phyloP scores from a whole-genome alignment of 2,888 invertebrate genomes.

The Ormyrus thymus region DNA sequence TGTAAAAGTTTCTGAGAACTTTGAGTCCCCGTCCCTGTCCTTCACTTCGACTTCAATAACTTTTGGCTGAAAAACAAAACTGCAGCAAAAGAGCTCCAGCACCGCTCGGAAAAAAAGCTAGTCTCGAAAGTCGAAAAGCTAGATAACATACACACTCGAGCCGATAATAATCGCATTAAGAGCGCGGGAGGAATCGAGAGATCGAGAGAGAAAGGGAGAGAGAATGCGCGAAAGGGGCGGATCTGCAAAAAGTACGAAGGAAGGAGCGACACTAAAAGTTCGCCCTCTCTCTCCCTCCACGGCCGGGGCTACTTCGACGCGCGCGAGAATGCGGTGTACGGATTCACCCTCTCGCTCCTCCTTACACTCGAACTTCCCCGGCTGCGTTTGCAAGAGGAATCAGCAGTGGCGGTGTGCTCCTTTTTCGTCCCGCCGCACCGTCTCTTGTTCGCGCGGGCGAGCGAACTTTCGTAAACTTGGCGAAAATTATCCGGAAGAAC shows the following conservation, averaged over 20 bases:
- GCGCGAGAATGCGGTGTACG: constrained; percentile 56
- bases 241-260: constrained; percentile 26
- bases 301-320: constrained; percentile 53
- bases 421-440: constrained; percentile 32
- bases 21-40: neutral
- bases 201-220: constrained; percentile 22
- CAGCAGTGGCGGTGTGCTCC: constrained; percentile 43
- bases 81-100: no score
- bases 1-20: constrained; percentile 21
- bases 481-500: constrained; percentile 63
- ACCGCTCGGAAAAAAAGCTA: no score
- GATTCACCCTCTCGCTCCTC: constrained; percentile 56
- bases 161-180: constrained; percentile 42
- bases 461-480: constrained; percentile 62
- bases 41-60: constrained; percentile 12
- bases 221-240: neutral
- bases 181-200: constrained; percentile 12
- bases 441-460: no score
- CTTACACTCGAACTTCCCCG: constrained; percentile 52
- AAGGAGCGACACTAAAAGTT: constrained; percentile 57
- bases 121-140: neutral
- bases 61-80: neutral
- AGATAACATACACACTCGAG: neutral
- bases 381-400: constrained; percentile 54
- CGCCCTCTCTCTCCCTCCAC: neutral